Percentiles rank a stretch among this genome's conserved stretches.
phyloP scores from a whole-genome alignment of 2,888 invertebrate genomes.

The Dryococelus australis region DNA sequence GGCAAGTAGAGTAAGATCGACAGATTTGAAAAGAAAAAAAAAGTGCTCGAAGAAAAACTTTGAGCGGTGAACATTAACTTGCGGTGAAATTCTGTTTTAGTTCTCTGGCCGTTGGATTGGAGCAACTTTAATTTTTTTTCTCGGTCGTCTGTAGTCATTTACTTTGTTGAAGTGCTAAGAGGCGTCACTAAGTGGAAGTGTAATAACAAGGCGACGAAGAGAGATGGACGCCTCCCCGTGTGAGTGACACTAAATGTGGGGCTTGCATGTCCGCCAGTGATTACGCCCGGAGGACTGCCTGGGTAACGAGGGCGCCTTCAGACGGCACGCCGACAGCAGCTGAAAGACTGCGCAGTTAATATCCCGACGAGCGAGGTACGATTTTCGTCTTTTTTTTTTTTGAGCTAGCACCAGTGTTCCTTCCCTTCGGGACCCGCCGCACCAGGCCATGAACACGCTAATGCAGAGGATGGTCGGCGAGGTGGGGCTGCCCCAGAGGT shows the following conservation, averaged over 20 bases:
- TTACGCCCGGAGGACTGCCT: background rate
- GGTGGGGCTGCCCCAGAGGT: conserved; percentile 17
- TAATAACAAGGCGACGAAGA: conserved; percentile 11
- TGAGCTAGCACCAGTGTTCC: too few relatives aligned
- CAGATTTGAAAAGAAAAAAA: background rate
- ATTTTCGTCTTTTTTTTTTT: too few relatives aligned
- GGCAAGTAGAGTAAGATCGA: background rate
- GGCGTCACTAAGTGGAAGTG: background rate
- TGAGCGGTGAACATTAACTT: background rate
- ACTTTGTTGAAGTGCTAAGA: background rate
- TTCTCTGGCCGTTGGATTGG: background rate
- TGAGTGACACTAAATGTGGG: conserved; percentile 27
- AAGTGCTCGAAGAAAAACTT: background rate
- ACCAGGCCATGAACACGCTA: background rate
- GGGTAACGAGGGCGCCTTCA: background rate
- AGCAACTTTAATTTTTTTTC: background rate
- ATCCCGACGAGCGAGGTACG: too few relatives aligned
- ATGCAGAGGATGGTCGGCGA: conserved; percentile 16
- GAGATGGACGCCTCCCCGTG: background rate
- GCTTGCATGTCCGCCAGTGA: conserved; percentile 12
- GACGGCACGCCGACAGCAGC: background rate
- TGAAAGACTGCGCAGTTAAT: background rate
- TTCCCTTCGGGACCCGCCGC: background rate
- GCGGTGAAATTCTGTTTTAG: background rate
- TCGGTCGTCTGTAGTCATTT: background rate